These are phyloP conservation scores for Marcusenius ussheri DNA, from an alignment of 2,113 vertebrate genomes.

Conservation along the genomic window DNA sequence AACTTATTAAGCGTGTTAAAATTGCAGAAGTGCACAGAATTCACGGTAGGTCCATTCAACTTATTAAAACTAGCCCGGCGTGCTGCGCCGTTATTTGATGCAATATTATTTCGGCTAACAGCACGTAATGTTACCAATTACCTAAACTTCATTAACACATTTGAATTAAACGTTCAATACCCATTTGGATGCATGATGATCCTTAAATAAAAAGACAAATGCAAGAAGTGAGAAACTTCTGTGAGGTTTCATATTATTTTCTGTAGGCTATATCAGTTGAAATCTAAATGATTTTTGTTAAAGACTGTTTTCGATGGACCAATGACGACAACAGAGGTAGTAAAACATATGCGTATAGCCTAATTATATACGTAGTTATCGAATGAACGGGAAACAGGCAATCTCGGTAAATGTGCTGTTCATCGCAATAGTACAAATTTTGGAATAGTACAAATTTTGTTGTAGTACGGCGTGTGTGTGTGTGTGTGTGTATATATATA, in stretches of 20 bases:
- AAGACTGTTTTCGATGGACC: background rate
- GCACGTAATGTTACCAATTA: slow-evolving; percentile 3
- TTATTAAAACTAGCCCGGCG: background rate
- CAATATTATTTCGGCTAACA: background rate
- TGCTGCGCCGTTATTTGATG: background rate
- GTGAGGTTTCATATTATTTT: background rate
- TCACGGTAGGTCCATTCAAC: background rate
- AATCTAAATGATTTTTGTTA: background rate
- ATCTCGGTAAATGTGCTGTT: background rate
- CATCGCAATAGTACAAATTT: background rate
- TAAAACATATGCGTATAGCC: background rate
- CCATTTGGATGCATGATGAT: background rate
- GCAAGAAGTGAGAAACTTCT: background rate
- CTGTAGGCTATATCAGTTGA: background rate
- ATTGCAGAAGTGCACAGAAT: background rate
- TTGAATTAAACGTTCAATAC: background rate
- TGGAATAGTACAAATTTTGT: background rate
- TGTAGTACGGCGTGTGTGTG: background rate
- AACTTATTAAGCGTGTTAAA: background rate
- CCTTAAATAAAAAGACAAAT: background rate
- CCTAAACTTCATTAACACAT: background rate
- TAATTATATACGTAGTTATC: background rate
- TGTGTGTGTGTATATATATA: too few species aligned
- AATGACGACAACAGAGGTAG: background rate
- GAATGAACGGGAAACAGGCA: background rate